phyloP scores from a whole-genome alignment of 2,113 vertebrate genomes.

The Anoura caudifer region DNA sequence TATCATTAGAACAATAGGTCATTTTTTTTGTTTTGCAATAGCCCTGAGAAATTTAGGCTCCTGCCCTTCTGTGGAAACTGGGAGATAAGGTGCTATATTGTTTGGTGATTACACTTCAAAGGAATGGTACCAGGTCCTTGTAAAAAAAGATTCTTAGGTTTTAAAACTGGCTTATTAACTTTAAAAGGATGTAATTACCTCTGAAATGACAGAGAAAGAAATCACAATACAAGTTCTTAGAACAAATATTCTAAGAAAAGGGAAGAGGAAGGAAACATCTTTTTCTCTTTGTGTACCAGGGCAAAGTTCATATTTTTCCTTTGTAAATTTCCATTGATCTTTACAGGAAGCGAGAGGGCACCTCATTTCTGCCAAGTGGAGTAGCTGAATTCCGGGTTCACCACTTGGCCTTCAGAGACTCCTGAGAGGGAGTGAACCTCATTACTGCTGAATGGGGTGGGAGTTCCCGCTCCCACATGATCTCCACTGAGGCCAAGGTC shows the following conservation, averaged over 20 bases:
- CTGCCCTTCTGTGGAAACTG: not conserved
- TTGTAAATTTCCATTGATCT: not conserved
- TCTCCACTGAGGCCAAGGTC: not conserved
- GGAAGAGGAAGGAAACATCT: accelerated
- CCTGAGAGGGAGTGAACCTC: not conserved
- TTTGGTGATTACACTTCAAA: not conserved
- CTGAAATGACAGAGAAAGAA: not conserved
- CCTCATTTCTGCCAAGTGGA: not conserved
- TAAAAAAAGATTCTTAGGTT: not conserved
- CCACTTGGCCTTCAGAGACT: not conserved
- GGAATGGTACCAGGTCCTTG: not conserved
- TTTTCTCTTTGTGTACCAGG: not conserved
- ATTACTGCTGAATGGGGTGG: not conserved
- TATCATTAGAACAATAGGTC: not conserved
- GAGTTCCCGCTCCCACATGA: not conserved
- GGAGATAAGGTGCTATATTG: not conserved
- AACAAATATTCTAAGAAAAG: not conserved
- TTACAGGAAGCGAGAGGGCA: not conserved
- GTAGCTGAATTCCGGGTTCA: not conserved
- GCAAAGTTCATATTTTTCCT: not conserved
- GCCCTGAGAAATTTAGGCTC: not conserved
- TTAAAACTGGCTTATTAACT: not conserved
- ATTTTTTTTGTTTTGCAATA: not conserved
- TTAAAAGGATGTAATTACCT: not conserved
- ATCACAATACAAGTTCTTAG: not conserved